Base-by-base conservation (phyloP, 2,113 vertebrate genomes). In the Chloropsis hardwickii region DNA sequence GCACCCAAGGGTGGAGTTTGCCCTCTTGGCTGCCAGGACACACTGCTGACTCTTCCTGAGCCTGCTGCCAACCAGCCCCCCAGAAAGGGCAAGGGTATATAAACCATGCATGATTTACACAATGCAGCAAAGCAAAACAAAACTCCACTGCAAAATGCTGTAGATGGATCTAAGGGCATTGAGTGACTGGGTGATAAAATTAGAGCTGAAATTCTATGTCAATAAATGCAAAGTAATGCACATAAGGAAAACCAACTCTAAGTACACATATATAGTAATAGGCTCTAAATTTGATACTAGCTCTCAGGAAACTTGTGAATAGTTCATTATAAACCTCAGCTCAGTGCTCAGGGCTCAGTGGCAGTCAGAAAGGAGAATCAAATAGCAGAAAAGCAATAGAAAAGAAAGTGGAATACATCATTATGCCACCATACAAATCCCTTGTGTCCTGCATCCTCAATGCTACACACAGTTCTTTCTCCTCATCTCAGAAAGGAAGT, bases 331-430 rank as follows among this genome's bases (percentile, higher is more conserved):
- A 92, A 94, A 65, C n/a, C 86, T 22, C 69, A 62, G 37, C 18
- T 92, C 45, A 77, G 17, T 23, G 58, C 51, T 92, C 45, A 77
- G 17, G 21, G 58, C 51, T 92, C 66, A 62, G 37, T 0, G 0
- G 35, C 81, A 89, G 62, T 64, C 50, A 87, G 50, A 81, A 90
- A 51, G n/a, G 22, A 81, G 65, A 90, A 95, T 44, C 50, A 87
- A 92, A 81, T 3, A 48, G 57, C 2, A 42, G 57, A 61, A 76
- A n/a, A 42, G 64, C 29, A 81, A 61, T 3, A 90, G 48, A 45
- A 86, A 92, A 66, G 37, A 21, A 84, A 84, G 50, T 12, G 51
- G 45, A 92, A 84, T 69, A 60, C 40, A 53, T 73, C 54, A 65
- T 86, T 90, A 84, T 54, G 29, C 33, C 53, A 88, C 53, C 47